phyloP scores from a whole-genome alignment of 2,888 invertebrate genomes.

The Drosophila melanosoma region DNA sequence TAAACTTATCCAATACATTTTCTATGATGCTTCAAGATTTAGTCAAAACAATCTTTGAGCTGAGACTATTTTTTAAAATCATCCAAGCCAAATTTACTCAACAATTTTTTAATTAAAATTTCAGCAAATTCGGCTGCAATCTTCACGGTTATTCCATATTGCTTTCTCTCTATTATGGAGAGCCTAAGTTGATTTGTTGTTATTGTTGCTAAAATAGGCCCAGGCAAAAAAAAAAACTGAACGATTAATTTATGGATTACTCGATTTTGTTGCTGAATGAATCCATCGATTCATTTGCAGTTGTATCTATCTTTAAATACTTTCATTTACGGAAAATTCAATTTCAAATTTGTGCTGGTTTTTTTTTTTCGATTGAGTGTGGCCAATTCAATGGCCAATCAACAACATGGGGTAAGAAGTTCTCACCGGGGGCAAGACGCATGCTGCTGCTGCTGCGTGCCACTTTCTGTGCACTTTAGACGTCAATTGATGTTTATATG shows the following conservation, averaged over 20 bases:
- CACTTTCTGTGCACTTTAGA: slow-evolving; percentile 55
- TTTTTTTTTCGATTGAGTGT: slow-evolving; percentile 24
- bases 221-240: neutral
- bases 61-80: neutral
- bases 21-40: neutral
- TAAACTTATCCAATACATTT: neutral
- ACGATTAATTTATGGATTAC: neutral
- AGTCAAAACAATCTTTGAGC: neutral
- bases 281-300: neutral
- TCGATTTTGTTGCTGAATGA: neutral
- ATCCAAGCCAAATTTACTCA: neutral
- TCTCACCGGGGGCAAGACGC: slow-evolving; percentile 11
- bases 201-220: neutral
- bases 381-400: slow-evolving; percentile 61
- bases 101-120: neutral
- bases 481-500: slow-evolving; percentile 77
- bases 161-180: neutral
- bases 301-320: neutral
- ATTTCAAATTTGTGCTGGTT: slow-evolving; percentile 56
- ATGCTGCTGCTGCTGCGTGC: neutral
- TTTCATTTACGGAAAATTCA: slow-evolving; percentile 59
- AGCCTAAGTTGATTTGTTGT: neutral
- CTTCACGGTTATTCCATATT: neutral
- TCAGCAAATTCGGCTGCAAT: neutral
- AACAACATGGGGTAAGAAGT: slow-evolving; percentile 51